Conservation (phyloP, 2,113 vertebrate genomes). For the Collichthys lucidus region DNA sequence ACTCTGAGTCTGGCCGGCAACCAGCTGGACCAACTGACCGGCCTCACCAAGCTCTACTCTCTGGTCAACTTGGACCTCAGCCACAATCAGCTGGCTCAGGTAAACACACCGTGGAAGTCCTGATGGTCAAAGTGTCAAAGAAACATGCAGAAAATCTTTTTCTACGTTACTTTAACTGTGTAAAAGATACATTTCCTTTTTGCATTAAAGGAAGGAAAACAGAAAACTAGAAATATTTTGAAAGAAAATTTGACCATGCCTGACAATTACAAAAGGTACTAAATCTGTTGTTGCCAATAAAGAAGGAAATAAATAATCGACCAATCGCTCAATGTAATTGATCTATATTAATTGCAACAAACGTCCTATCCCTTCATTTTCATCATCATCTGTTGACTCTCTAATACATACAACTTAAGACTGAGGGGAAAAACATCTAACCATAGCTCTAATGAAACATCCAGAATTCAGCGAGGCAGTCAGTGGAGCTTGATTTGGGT, state of each 20-base stretch:
- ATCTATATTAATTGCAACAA: neutral
- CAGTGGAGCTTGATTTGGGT: neutral
- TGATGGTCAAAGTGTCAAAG: neutral
- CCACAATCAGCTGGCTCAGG: constrained; percentile 92
- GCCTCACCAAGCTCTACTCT: constrained; percentile 95
- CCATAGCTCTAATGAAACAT: neutral
- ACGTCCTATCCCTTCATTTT: neutral
- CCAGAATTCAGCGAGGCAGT: neutral
- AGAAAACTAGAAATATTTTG: no score
- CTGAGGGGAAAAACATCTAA: neutral
- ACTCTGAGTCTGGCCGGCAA: constrained; percentile 95
- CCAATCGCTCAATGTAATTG: neutral
- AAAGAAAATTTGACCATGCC: no score
- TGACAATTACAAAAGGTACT: neutral
- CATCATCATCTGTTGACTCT: neutral
- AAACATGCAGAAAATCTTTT: neutral
- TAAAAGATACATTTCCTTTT: neutral
- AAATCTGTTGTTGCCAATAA: neutral
- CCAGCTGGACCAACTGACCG: constrained; percentile 90
- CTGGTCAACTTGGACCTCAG: constrained; percentile 95
- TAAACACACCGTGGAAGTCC: neutral
- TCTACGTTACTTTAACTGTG: neutral
- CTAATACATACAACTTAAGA: neutral
- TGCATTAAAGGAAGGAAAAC: neutral
- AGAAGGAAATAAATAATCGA: no score